phyloP scores from a whole-genome alignment of 2,113 vertebrate species.

The Sarotherodon lohbergeri region DNA sequence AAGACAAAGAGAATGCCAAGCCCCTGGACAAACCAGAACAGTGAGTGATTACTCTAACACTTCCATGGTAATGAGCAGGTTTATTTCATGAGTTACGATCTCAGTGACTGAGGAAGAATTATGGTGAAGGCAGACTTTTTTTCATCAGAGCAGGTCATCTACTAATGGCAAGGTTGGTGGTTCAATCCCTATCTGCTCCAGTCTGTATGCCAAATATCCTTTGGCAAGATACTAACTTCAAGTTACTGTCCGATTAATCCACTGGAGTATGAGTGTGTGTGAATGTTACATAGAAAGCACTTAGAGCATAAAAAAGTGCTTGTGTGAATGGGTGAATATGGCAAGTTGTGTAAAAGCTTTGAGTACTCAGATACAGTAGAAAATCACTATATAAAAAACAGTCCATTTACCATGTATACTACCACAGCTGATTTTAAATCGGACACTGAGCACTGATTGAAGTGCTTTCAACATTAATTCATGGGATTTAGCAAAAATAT shows the following conservation, averaged over 20 bases:
- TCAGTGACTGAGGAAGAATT: neutral
- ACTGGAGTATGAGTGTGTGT: neutral
- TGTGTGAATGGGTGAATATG: neutral
- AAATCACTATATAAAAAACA: neutral
- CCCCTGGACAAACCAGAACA: constrained; percentile 97
- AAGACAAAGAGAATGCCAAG: constrained; percentile 88
- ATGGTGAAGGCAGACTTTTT: neutral
- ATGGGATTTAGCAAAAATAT: neutral
- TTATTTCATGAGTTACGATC: neutral
- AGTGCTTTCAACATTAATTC: neutral
- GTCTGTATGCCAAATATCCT: neutral
- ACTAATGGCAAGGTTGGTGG: neutral
- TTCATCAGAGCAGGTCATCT: neutral
- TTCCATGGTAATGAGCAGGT: neutral
- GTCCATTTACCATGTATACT: neutral
- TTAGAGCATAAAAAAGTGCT: neutral
- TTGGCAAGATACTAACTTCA: neutral
- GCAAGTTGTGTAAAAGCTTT: neutral
- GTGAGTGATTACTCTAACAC: constrained; percentile 71
- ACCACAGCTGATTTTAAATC: neutral
- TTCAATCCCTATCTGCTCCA: neutral
- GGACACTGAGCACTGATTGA: neutral
- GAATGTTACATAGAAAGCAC: neutral
- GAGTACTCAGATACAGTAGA: neutral
- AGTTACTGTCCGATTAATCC: neutral